Conservation (phyloP, 2,888 invertebrate species). For the Subacronicta megacephala region DNA sequence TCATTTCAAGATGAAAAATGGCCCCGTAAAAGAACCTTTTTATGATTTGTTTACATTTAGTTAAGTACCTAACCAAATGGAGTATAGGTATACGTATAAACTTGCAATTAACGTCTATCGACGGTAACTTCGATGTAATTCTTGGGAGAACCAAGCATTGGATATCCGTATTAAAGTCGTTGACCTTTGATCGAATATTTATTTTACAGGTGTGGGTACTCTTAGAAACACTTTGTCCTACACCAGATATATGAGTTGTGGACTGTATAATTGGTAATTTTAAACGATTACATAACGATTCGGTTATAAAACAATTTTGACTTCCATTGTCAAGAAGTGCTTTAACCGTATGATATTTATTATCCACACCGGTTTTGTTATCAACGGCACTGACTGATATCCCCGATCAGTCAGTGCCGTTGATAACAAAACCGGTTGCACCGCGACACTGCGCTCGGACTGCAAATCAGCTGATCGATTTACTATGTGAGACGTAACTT, state of each 20-base stretch:
- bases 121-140: conserved; percentile 11
- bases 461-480: conserved; percentile 8
- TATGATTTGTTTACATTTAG: no score
- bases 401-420: conserved; percentile 10
- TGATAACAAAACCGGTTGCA: conserved; percentile 11
- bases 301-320: no score
- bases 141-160: conserved; percentile 10
- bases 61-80: no score
- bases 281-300: conserved; percentile 20
- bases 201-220: conserved; percentile 9
- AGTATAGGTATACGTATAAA: conserved; percentile 1
- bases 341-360: conserved; percentile 21
- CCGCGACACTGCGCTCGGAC: neutral
- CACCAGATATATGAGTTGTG: conserved; percentile 16
- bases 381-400: no score
- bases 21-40: no score
- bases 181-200: conserved; percentile 15
- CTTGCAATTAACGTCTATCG: conserved; percentile 5
- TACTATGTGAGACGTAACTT: no score
- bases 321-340: conserved; percentile 31
- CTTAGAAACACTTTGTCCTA: conserved; percentile 18
- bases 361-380: neutral
- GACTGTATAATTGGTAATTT: conserved; percentile 19
- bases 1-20: no score
- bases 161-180: conserved; percentile 2